Conservation (phyloP, 2,797 vertebrate genomes). For the Harpagifer antarcticus region DNA sequence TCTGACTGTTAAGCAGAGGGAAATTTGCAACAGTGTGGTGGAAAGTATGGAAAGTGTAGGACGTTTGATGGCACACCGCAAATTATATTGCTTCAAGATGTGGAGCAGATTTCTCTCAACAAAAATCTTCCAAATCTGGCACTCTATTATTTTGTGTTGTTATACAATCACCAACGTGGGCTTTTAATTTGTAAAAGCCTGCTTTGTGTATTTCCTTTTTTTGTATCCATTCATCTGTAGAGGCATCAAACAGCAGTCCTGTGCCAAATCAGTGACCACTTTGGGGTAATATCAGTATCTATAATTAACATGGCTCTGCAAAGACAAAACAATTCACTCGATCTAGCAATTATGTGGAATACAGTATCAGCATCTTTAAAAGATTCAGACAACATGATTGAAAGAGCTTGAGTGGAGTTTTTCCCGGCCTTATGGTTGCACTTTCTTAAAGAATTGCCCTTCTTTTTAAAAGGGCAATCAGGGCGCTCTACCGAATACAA, state of each 20-base stretch:
- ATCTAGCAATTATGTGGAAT: constrained; percentile 48
- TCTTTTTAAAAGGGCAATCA: constrained; percentile 45
- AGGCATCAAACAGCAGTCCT: constrained; percentile 60
- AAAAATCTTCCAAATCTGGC: constrained; percentile 74
- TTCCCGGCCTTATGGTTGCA: constrained; percentile 46
- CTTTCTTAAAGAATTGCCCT: constrained; percentile 40
- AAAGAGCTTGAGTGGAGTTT: constrained; percentile 51
- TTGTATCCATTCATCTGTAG: constrained; percentile 51
- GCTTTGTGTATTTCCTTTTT: constrained; percentile 61
- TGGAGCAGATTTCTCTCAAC: constrained; percentile 64
- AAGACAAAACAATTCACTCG: constrained; percentile 63
- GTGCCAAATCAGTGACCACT: constrained; percentile 57
- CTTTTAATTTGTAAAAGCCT: constrained; percentile 56
- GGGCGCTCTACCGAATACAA: constrained; percentile 44
- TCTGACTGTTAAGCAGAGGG: constrained; percentile 70
- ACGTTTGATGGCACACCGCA: constrained; percentile 80
- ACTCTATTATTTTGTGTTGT: constrained; percentile 69
- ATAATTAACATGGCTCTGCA: constrained; percentile 65
- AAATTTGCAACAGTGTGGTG: constrained; percentile 74
- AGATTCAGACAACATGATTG: constrained; percentile 34
- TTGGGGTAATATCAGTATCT: constrained; percentile 58
- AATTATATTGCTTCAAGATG: constrained; percentile 84
- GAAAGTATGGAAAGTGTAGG: constrained; percentile 80
- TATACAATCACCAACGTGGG: constrained; percentile 59
- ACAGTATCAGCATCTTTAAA: constrained; percentile 51